Evolutionary conservation across 1,140 invertebrate genomes (phyloP).

Genomic region (Drosophila sp.): DNA sequence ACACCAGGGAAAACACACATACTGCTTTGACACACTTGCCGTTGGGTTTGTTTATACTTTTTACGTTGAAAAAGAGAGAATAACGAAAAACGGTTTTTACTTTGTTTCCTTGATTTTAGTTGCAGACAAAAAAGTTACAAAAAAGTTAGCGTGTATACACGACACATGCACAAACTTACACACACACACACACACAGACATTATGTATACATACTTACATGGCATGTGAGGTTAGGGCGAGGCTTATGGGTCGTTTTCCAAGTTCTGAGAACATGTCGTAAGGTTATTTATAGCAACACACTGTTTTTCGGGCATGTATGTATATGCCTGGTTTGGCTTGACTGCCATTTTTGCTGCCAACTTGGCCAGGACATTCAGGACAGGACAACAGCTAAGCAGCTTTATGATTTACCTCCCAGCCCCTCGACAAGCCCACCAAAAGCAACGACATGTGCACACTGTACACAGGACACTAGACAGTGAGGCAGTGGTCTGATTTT

Average conservation of each 20-base stretch:
- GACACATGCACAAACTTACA: conserved; percentile 29
- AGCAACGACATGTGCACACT: not conserved
- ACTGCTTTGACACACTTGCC: conserved; percentile 65
- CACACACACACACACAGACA: conserved; percentile 6
- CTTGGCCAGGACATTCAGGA: conserved; percentile 59
- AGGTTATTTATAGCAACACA: conserved; percentile 78
- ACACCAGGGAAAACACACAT: not conserved
- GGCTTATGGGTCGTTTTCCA: conserved; percentile 9
- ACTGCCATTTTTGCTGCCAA: conserved; percentile 48
- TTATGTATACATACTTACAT: conserved; percentile 12
- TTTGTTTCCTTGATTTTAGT: conserved; percentile 76
- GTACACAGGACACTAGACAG: not conserved
- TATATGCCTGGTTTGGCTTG: conserved; percentile 43
- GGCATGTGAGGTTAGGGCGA: conserved; percentile 40
- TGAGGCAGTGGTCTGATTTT: not conserved
- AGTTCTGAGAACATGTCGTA: conserved; percentile 47
- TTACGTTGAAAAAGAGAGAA: conserved; percentile 2
- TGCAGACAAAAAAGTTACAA: conserved; percentile 59
- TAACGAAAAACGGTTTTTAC: conserved; percentile 53
- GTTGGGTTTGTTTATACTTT: conserved; percentile 38
- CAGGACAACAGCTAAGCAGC: conserved; percentile 58
- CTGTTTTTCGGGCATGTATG: conserved; percentile 53
- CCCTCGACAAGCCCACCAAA: not conserved
- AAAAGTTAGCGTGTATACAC: conserved; percentile 66
- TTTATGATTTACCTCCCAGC: conserved; percentile 56